Evolutionary conservation across 2,888 invertebrate genomes (phyloP).

Genomic region (Xestoiulus laeticollis): DNA sequence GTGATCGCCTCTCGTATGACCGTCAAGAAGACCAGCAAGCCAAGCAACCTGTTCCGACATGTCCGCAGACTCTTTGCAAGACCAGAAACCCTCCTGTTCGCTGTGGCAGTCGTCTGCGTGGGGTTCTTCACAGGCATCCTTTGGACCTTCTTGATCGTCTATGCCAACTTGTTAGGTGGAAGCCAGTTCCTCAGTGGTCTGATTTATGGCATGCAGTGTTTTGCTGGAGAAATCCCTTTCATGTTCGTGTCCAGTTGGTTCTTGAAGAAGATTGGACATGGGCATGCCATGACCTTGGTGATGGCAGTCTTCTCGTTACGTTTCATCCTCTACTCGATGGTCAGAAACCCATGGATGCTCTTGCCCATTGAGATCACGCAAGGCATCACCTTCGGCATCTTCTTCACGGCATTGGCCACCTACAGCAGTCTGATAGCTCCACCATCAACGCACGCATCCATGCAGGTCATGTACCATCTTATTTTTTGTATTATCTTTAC

Average conservation of each 20-base stretch:
- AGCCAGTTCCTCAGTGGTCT: conserved; percentile 72
- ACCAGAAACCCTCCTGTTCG: conserved; percentile 80
- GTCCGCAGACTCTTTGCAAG: conserved; percentile 19
- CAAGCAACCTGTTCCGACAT: background rate
- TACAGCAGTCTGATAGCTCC: conserved; percentile 49
- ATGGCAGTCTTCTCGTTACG: conserved; percentile 82
- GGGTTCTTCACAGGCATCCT: conserved; percentile 91
- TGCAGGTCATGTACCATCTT: background rate
- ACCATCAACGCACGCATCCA: conserved; percentile 45
- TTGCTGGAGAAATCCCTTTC: conserved; percentile 75
- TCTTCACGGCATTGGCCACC: conserved; percentile 52
- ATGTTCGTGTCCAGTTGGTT: conserved; percentile 82
- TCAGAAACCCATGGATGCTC: conserved; percentile 52
- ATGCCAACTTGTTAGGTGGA: conserved; percentile 70
- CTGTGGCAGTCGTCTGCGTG: conserved; percentile 80
- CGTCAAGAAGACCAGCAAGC: conserved; percentile 7
- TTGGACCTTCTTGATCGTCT: conserved; percentile 75
- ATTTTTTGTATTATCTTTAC: background rate
- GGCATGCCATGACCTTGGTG: conserved; percentile 83
- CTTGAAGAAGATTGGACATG: conserved; percentile 83
- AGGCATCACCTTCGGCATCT: conserved; percentile 53
- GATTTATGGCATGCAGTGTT: conserved; percentile 72
- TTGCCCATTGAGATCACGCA: conserved; percentile 54
- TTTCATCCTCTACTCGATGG: conserved; percentile 65
- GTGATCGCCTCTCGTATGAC: conserved; percentile 69